phyloP scores from a whole-genome alignment of 2,888 invertebrate species.

The Cordilura impudica region DNA sequence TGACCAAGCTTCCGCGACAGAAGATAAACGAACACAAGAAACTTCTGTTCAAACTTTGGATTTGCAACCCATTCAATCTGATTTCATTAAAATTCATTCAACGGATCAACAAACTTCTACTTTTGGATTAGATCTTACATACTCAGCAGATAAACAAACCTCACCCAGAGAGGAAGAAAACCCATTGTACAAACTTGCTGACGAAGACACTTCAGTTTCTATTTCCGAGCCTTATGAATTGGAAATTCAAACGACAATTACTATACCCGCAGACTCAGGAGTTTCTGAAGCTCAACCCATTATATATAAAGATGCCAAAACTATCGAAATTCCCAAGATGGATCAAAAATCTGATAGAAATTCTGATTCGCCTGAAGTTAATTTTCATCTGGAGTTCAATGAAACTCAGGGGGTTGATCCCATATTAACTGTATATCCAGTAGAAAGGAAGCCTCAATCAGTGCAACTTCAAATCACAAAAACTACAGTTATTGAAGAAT shows the following conservation, averaged over 20 bases:
- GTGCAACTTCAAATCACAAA: conserved; percentile 73
- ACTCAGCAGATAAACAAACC: conserved; percentile 73
- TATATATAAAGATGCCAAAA: conserved; percentile 73
- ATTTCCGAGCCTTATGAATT: conserved; percentile 76
- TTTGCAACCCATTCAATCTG: conserved; percentile 66
- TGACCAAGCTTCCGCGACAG: conserved; percentile 71
- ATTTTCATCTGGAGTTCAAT: conserved; percentile 67
- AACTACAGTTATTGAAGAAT: conserved; percentile 72
- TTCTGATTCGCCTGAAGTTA: conserved; percentile 67
- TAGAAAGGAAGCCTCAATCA: conserved; percentile 64
- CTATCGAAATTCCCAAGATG: conserved; percentile 71
- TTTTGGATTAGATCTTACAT: conserved; percentile 64
- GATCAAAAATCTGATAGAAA: conserved; percentile 76
- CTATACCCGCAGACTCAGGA: conserved; percentile 80
- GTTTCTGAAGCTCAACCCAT: conserved; percentile 70
- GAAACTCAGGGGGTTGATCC: conserved; percentile 55
- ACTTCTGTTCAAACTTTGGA: conserved; percentile 69
- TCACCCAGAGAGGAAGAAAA: conserved; percentile 64
- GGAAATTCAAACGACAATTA: conserved; percentile 81
- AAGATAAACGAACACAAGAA: conserved; percentile 68
- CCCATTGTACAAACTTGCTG: conserved; percentile 57
- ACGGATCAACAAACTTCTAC: conserved; percentile 67
- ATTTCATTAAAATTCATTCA: conserved; percentile 63
- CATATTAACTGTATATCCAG: conserved; percentile 19
- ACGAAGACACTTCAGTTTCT: conserved; percentile 68